These are phyloP conservation scores for Rhea pennata DNA, from an alignment of 2,113 vertebrate genomes.

Conservation along the genomic window DNA sequence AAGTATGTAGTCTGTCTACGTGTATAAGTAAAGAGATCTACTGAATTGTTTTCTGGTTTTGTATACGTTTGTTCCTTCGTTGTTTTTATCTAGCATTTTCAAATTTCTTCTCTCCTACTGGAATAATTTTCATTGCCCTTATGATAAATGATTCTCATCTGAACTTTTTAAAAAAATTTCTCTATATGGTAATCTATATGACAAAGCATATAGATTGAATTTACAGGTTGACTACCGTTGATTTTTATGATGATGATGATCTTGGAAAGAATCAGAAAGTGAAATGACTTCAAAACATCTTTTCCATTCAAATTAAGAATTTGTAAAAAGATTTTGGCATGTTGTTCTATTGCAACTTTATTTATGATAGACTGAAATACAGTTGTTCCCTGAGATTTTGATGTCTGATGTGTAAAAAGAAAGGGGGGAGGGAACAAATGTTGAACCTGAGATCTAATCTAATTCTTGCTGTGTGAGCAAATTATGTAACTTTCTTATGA, in stretches of 20 bases:
- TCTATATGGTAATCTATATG: rapidly evolving
- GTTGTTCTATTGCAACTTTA: neutral
- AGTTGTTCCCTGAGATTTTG: neutral
- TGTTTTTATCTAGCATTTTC: neutral
- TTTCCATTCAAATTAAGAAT: neutral
- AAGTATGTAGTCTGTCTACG: neutral
- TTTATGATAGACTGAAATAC: neutral
- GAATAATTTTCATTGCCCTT: neutral
- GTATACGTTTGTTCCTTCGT: neutral
- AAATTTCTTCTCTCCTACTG: neutral
- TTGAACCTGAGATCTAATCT: neutral
- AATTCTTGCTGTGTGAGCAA: neutral
- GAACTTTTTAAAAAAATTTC: neutral
- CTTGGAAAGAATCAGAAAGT: neutral
- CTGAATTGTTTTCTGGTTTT: neutral
- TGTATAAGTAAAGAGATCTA: neutral
- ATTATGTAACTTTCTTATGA: neutral
- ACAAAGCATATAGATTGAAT: neutral
- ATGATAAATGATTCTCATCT: neutral
- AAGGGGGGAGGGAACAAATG: neutral
- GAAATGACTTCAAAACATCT: neutral
- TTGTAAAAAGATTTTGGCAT: neutral
- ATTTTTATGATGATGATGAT: neutral
- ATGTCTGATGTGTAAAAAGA: neutral
- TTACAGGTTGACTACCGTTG: neutral